A percentile compares a stretch with the other conserved stretches of the same genome.
These are phyloP conservation scores for Pristionchus maxplancki DNA, from an alignment of 2,888 invertebrate genomes.

Conservation along the genomic window DNA sequence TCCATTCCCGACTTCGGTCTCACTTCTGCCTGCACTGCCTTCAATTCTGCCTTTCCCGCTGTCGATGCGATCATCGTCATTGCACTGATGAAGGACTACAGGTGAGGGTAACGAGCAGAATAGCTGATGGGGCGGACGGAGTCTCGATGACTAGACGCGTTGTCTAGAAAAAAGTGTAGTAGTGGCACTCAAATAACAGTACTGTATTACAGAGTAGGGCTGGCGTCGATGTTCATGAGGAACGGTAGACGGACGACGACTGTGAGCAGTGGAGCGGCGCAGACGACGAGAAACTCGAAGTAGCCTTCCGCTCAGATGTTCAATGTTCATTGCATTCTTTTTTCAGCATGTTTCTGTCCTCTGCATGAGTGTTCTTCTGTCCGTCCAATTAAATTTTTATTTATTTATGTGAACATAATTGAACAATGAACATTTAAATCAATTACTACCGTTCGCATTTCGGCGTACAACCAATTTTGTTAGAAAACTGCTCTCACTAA, in stretches of 20 bases:
- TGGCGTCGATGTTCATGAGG: neutral
- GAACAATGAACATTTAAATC: too few species aligned
- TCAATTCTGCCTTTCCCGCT: conserved; percentile 9
- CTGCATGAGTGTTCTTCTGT: neutral
- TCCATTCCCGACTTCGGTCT: neutral
- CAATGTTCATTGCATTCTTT: neutral
- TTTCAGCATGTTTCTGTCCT: too few species aligned
- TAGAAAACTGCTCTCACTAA: neutral
- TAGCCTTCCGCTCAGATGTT: neutral
- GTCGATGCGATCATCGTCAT: neutral
- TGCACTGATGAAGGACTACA: conserved; percentile 16
- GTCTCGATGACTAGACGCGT: too few species aligned
- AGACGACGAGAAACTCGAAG: neutral
- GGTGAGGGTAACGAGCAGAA: neutral
- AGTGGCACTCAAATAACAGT: too few species aligned
- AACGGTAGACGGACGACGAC: neutral
- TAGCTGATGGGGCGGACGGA: too few species aligned
- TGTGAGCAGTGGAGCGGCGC: neutral
- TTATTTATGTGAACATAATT: too few species aligned
- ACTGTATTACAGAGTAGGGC: neutral
- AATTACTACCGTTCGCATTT: neutral
- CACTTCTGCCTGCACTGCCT: neutral
- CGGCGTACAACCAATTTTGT: neutral
- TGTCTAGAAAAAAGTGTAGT: too few species aligned
- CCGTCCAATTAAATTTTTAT: too few species aligned